Conservation (phyloP, 2,888 invertebrate genomes). For the Cosmia trapezina region DNA sequence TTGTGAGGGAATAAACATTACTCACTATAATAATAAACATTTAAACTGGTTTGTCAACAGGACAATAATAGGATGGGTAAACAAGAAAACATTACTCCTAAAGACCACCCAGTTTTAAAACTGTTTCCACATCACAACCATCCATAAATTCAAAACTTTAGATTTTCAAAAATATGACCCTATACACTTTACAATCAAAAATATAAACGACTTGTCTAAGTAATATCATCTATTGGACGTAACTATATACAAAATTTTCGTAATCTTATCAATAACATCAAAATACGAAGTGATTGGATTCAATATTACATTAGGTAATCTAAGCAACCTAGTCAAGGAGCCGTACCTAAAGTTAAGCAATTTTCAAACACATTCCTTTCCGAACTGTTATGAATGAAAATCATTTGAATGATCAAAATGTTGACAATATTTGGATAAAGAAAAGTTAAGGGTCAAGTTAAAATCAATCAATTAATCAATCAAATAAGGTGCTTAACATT, state of each 20-base stretch:
- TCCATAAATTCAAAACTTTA: conserved; percentile 82
- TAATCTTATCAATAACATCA: conserved; percentile 57
- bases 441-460: not conserved
- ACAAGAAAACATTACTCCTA: conserved; percentile 49
- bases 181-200: conserved; percentile 74
- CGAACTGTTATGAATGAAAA: not conserved
- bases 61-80: conserved; percentile 42
- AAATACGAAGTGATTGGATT: conserved; percentile 45
- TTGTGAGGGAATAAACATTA: conserved; percentile 22
- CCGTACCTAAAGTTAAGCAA: conserved; percentile 5
- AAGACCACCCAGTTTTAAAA: conserved; percentile 61
- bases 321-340: conserved; percentile 21
- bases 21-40: conserved; percentile 15
- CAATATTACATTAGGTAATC: conserved; percentile 32
- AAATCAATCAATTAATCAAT: too few relatives aligned
- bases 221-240: conserved; percentile 75
- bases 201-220: conserved; percentile 71
- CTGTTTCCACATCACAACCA: conserved; percentile 85
- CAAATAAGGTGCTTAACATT: not conserved
- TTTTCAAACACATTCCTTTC: not conserved
- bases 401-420: too few relatives aligned
- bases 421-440: not conserved
- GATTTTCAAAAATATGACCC: conserved; percentile 76
- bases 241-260: conserved; percentile 69
- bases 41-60: conserved; percentile 51